A percentile compares a stretch with the other conserved stretches of the same genome.
Conservation (phyloP, 2,888 invertebrate genomes). For the Eilema sororculum region DNA sequence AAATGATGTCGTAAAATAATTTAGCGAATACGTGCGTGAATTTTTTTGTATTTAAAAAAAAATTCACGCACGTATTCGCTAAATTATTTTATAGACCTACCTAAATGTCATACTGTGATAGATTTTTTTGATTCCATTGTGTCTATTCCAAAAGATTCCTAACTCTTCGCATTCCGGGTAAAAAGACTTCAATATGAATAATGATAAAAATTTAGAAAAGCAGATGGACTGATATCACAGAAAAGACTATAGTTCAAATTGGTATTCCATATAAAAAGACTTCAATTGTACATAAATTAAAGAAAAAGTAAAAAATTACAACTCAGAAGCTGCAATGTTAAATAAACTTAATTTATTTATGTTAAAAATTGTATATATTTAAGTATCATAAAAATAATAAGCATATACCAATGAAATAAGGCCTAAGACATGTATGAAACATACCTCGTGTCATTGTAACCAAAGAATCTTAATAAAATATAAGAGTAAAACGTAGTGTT, state of each 20-base stretch:
- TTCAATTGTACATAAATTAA: background rate
- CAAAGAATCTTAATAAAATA: slow-evolving; percentile 58
- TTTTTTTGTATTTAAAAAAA: no score
- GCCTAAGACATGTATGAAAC: slow-evolving; percentile 45
- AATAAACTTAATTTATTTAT: no score
- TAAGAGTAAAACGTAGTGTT: slow-evolving; percentile 36
- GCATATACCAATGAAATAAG: slow-evolving; percentile 12
- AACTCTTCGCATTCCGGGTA: background rate
- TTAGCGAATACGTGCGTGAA: no score
- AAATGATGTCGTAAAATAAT: no score
- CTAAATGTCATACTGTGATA: no score
- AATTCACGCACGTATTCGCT: no score
- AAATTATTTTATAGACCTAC: no score
- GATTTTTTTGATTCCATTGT: background rate
- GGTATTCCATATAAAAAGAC: background rate
- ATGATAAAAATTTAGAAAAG: no score
- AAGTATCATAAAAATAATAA: background rate
- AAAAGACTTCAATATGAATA: background rate
- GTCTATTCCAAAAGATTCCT: background rate
- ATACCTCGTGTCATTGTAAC: slow-evolving; percentile 39
- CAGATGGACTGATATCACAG: no score
- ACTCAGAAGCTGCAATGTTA: background rate
- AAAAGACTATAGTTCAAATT: background rate
- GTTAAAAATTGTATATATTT: background rate
- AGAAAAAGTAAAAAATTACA: background rate